phyloP scores from a whole-genome alignment of 2,113 vertebrate genomes.

The Atherinomorus stipes region DNA sequence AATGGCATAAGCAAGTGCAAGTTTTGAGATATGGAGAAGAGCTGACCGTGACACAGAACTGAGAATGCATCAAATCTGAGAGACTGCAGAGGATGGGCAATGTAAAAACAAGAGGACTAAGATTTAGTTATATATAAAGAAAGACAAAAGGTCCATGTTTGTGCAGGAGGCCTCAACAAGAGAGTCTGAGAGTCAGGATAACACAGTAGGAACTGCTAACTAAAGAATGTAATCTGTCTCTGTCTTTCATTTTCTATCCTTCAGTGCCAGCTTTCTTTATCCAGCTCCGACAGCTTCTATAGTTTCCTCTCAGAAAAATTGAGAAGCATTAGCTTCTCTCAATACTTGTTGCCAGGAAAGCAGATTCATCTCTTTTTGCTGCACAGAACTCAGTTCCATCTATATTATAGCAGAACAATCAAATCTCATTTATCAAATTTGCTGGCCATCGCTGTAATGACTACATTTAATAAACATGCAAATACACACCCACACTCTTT shows the following conservation, averaged over 20 bases:
- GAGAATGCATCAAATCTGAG: slow-evolving; percentile 34
- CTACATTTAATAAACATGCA: slow-evolving; percentile 36
- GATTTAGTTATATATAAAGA: not conserved
- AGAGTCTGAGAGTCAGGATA: slow-evolving; percentile 12
- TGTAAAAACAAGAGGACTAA: not conserved
- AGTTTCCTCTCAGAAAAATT: slow-evolving; percentile 14
- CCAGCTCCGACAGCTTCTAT: slow-evolving; percentile 15
- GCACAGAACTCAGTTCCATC: slow-evolving; percentile 13
- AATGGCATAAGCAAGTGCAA: slow-evolving; percentile 27
- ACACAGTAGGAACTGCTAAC: slow-evolving; percentile 8
- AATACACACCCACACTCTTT: slow-evolving; percentile 13
- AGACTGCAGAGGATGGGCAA: slow-evolving; percentile 14
- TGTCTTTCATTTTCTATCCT: not conserved
- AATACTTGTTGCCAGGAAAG: slow-evolving; percentile 39
- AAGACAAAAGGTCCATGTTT: slow-evolving; percentile 4
- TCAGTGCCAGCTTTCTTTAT: slow-evolving; percentile 26
- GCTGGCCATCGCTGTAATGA: slow-evolving; percentile 20
- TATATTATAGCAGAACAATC: slow-evolving; percentile 20
- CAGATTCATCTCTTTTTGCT: slow-evolving; percentile 60
- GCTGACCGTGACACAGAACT: slow-evolving; percentile 32
- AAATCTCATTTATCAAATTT: slow-evolving; percentile 38
- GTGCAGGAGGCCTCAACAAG: not conserved
- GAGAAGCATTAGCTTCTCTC: slow-evolving; percentile 34
- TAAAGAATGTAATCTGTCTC: slow-evolving; percentile 24
- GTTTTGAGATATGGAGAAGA: slow-evolving; percentile 34